Evolutionary conservation across 2,888 invertebrate species (phyloP), one percentile per base, ranked within the genome.

Genomic region (Perizoma flavofasciatum): DNA sequence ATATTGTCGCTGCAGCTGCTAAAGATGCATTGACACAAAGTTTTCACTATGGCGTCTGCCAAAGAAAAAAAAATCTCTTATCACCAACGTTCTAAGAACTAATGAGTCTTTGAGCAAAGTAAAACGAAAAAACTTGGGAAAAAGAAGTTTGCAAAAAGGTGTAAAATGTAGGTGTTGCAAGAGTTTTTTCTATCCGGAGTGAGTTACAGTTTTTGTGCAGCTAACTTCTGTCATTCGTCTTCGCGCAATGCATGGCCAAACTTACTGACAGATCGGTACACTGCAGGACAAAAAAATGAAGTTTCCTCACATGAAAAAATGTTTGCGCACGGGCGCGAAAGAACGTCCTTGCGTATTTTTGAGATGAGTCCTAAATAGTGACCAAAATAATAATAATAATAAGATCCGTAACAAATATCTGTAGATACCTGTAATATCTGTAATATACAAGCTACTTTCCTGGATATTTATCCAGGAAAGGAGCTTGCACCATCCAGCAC

Each of bases 141-240:
- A 43, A 43, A 6, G 46, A 52, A 55, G 35, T 58, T 53, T 59
- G 52, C 43, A 49, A 58, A 57, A 56, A 49, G 47, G 51, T 59
- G 66, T 66, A 72, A 70, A 72, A 67, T 57, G 65, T 67, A 67
- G 70, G 65, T 70, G 71, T 65, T 71, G 69, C 63, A 55, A 65
- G 69, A 72, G 68, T 69, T 73, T 68, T 22, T 70, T 70, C 72
- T 70, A 61, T 68, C 63, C 66, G 55, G 65, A 65, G 64, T 68
- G 61, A 68, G 68, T 61, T 68, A 66, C 67, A 81, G 79, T 88
- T 89, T 88, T 88, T 88, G 75, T 70, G 4, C 69, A 69, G 60
- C 72, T 68, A 89, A 89, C 86, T 90, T 89, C 69, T 71, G 79
- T 86, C 85, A 86, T 90, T 84, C 85, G 85, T 90, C 89, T 89